These are phyloP conservation scores for Semaprochilodus insignis DNA, from an alignment of 2,797 vertebrate genomes.

Conservation along the genomic window DNA sequence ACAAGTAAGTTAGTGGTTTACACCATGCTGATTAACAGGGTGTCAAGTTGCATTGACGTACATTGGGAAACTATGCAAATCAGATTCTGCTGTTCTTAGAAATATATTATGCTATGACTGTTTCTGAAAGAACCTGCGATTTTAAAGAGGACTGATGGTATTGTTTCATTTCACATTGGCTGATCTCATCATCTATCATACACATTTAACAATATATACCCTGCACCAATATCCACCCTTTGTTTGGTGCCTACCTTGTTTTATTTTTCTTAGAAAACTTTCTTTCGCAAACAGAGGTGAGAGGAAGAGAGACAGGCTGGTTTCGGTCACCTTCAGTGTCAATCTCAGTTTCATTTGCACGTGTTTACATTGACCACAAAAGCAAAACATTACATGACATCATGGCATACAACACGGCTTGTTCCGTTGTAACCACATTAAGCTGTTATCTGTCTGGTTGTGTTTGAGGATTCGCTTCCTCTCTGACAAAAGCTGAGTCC, in stretches of 20 bases:
- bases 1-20: background rate
- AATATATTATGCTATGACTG: no score
- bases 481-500: background rate
- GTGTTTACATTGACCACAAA: slow-evolving; percentile 43
- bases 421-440: slow-evolving; percentile 22
- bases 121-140: background rate
- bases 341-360: slow-evolving; percentile 44
- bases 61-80: background rate
- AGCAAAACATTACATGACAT: slow-evolving; percentile 36
- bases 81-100: background rate
- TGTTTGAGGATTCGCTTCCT: background rate
- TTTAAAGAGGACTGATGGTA: background rate
- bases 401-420: slow-evolving; percentile 8
- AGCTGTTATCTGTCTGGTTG: slow-evolving; percentile 8
- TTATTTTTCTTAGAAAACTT: slow-evolving; percentile 5
- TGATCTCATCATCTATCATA: background rate
- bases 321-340: slow-evolving; percentile 31
- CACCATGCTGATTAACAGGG: no score
- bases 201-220: background rate
- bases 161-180: background rate
- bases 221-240: background rate
- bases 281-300: slow-evolving; percentile 45
- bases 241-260: background rate
- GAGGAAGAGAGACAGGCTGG: slow-evolving; percentile 4
- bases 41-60: background rate